Evolutionary conservation across 2,888 invertebrate genomes (phyloP).

Genomic region (Halictus ligatus): DNA sequence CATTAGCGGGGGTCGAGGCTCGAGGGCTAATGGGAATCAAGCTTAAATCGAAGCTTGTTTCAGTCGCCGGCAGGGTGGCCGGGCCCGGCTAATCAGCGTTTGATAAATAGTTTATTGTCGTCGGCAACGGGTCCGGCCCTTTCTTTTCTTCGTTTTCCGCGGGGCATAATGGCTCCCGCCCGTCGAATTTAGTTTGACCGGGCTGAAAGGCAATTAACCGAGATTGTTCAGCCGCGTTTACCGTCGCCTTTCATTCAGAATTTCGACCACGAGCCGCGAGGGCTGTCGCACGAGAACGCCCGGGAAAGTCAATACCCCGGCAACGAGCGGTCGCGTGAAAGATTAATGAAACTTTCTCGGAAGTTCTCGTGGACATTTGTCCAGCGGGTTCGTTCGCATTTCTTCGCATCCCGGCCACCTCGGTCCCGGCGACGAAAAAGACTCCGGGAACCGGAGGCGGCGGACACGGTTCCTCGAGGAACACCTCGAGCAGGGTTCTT

Average conservation of each 20-base stretch:
- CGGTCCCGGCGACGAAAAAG: constrained; percentile 22
- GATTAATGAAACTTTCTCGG: constrained; percentile 59
- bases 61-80: neutral
- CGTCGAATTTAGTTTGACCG: constrained; percentile 46
- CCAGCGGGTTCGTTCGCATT: constrained; percentile 45
- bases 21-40: constrained; percentile 2
- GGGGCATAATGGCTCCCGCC: constrained; percentile 10
- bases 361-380: constrained; percentile 59
- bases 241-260: constrained; percentile 47
- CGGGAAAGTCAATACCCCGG: constrained; percentile 51
- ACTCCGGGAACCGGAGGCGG: neutral
- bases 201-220: constrained; percentile 58
- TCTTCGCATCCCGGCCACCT: constrained; percentile 25
- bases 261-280: constrained; percentile 47
- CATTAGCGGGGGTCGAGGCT: neutral
- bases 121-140: constrained; percentile 2
- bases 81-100: constrained; percentile 39
- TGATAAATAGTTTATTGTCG: constrained; percentile 47
- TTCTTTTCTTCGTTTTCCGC: constrained; percentile 34
- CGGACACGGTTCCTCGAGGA: neutral
- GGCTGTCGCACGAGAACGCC: constrained; percentile 48
- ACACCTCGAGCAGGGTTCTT: constrained; percentile 51
- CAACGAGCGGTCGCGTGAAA: constrained; percentile 53
- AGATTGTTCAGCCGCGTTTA: constrained; percentile 55
- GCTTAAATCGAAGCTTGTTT: constrained; percentile 5